Base-by-base conservation (phyloP, 23 tunicate species). In the Botrylloides violaceus region DNA sequence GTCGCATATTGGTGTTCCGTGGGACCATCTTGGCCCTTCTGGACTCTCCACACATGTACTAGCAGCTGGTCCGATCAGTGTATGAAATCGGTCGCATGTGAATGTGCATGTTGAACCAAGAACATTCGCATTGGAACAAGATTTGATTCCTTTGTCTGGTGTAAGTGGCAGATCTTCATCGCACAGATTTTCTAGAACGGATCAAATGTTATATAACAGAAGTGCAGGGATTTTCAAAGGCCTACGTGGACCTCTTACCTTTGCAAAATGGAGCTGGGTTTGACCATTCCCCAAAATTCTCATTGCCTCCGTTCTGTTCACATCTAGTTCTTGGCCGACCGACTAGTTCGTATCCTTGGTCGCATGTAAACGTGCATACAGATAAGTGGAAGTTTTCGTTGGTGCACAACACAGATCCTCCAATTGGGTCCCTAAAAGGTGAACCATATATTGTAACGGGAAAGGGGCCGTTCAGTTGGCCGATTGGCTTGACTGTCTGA, bases 101-200 rank as follows among this genome's bases (percentile, higher is more conserved):
- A 76, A 88, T 34, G 76, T 81, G 66, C 96, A 88, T 12, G 59
- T 61, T n/a, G 96, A 88, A 2, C 88, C 88, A 35, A 88, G 64
- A 29, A 78, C 66, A 36, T 72, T 77, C 4, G 74, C 96, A 65
- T 88, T 77, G n/a, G 80, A 72, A 65, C 96, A 88, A 1, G 73
- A 72, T 26, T 50, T 59, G 49, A 65, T 58, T 23, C 96, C 87
- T 36, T 88, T 82, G 1, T 72, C 84, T n/a, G 84, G 84, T 9
- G 80, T 73, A 2, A 26, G 31, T 25, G 96, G 96, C 18, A 78
- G 73, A 5, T 48, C 49, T 2, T n/a, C 29, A 43, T 36, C 84
- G 65, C 96, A 88, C 1, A 28, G 23, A 32, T 65, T 81, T 53
- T 66, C 96, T 87, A 76, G 12, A 53, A 22, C 18, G 26, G 28